phyloP scores from a whole-genome alignment of 2,113 vertebrate species.

The Grallaria varia region DNA sequence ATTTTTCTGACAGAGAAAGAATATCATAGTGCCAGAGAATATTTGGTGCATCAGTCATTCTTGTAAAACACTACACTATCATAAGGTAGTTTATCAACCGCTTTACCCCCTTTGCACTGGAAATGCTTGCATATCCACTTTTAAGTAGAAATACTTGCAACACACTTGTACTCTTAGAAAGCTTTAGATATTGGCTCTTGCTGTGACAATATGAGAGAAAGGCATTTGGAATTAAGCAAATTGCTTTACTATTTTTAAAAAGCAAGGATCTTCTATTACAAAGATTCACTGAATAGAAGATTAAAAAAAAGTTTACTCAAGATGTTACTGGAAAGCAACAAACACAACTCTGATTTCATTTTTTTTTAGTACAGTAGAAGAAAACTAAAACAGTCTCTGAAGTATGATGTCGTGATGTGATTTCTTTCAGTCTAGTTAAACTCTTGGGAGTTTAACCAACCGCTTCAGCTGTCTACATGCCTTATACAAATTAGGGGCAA shows the following conservation, averaged over 20 bases:
- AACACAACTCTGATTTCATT: neutral
- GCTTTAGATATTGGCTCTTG: neutral
- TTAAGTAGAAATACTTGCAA: neutral
- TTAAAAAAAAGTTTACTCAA: neutral
- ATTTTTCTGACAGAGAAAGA: neutral
- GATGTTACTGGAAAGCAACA: neutral
- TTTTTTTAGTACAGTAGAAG: neutral
- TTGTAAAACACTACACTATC: neutral
- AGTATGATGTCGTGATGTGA: neutral
- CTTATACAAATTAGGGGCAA: neutral
- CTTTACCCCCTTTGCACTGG: neutral
- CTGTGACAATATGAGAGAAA: neutral
- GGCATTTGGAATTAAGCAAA: neutral
- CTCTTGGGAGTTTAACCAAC: neutral
- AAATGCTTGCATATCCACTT: neutral
- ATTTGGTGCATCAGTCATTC: neutral
- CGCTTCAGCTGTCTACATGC: neutral
- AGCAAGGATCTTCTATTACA: neutral
- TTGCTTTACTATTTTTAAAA: neutral
- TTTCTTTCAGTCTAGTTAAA: neutral
- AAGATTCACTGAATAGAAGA: neutral
- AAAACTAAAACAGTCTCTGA: neutral
- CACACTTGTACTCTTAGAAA: neutral
- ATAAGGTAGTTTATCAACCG: neutral
- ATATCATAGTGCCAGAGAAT: neutral